phyloP scores from a whole-genome alignment of 2,888 invertebrate genomes.

The Nemapogon koenigi region DNA sequence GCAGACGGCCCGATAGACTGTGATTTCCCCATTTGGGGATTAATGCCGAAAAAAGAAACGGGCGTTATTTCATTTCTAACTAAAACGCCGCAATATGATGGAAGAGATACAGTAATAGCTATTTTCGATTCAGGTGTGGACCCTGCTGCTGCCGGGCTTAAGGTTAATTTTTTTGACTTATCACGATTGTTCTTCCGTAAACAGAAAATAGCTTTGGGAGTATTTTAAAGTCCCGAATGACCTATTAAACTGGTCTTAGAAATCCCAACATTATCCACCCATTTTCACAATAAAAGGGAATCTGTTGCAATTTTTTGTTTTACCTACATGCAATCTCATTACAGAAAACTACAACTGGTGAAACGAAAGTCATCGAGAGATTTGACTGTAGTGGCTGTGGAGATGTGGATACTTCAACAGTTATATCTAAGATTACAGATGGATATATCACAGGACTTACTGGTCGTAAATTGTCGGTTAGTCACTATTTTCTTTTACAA shows the following conservation, averaged over 20 bases:
- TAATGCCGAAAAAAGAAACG: conserved; percentile 95
- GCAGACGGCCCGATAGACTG: conserved; percentile 63
- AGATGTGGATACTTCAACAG: conserved; percentile 89
- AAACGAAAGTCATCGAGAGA: conserved; percentile 91
- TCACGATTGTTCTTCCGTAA: conserved; percentile 51
- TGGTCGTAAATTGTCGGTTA: conserved; percentile 87
- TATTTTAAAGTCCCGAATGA: too few species aligned
- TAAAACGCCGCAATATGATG: conserved; percentile 92
- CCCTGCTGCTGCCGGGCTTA: conserved; percentile 92
- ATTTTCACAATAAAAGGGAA: too few species aligned
- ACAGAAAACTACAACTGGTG: conserved; percentile 86
- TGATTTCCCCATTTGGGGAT: conserved; percentile 82
- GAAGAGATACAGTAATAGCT: conserved; percentile 89
- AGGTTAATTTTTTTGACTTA: conserved; percentile 70
- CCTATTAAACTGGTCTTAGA: too few species aligned
- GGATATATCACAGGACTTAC: conserved; percentile 84
- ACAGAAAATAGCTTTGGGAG: too few species aligned
- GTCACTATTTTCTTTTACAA: conserved; percentile 6
- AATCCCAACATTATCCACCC: too few species aligned
- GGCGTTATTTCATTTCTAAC: conserved; percentile 85
- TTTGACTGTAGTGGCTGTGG: conserved; percentile 97
- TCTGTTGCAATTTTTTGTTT: conserved; percentile 19
- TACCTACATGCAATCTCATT: conserved; percentile 20
- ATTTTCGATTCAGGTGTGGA: conserved; percentile 98
- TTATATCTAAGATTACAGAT: conserved; percentile 59